Percentiles rank a stretch among this genome's conserved stretches.
phyloP scores from a whole-genome alignment of 2,797 vertebrate species.

The Ctenochaetus hawaiiensis region DNA sequence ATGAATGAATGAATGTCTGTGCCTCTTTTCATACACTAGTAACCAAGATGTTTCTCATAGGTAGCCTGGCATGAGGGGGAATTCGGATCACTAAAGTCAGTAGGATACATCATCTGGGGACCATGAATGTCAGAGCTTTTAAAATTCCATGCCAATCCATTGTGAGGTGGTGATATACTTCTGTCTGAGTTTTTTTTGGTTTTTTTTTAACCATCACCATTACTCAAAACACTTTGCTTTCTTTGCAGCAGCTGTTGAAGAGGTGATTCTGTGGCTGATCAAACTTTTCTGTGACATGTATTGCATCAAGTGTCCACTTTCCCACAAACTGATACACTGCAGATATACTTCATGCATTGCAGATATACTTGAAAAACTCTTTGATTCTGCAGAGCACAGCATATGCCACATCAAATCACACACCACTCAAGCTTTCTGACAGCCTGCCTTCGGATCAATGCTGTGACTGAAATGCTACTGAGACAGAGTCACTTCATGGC shows the following conservation, averaged over 20 bases:
- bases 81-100: background rate
- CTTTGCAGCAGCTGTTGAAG: background rate
- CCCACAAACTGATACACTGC: background rate
- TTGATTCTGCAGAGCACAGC: background rate
- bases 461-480: background rate
- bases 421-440: slow-evolving; percentile 23
- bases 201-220: too few species aligned
- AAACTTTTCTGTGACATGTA: background rate
- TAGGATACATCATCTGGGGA: background rate
- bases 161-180: background rate
- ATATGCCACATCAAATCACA: slow-evolving; percentile 3
- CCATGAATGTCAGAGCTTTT: background rate
- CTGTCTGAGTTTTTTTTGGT: background rate
- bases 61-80: too few species aligned
- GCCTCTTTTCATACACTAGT: too few species aligned
- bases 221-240: background rate
- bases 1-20: background rate
- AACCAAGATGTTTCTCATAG: too few species aligned
- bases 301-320: background rate
- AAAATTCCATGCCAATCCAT: background rate
- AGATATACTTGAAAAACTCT: background rate
- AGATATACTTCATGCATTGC: background rate
- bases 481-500: background rate
- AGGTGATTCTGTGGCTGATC: background rate
- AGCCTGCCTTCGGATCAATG: slow-evolving; percentile 14